Percentiles rank a stretch among this genome's conserved stretches.
These are phyloP conservation scores for Heteractis magnifica DNA, from an alignment of 92 coral and sea anemone species.

Conservation along the genomic window DNA sequence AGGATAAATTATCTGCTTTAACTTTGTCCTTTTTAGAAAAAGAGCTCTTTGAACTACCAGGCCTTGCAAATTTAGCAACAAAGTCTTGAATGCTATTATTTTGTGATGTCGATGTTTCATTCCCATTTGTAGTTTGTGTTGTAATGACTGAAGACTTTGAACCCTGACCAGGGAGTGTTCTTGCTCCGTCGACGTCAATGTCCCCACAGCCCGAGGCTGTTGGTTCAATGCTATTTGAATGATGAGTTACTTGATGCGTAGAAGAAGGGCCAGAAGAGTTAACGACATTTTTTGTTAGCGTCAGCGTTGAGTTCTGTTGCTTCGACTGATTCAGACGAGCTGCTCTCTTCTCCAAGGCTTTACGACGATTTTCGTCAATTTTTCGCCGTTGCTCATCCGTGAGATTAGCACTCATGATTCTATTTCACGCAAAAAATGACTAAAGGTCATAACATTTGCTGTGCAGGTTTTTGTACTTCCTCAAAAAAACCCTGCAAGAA, in stretches of 20 bases:
- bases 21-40: neutral
- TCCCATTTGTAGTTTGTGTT: neutral
- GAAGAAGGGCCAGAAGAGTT: neutral
- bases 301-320: constrained; percentile 23
- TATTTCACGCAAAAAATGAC: neutral
- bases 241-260: neutral
- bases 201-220: neutral
- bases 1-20: neutral
- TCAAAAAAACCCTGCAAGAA: neutral
- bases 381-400: constrained; percentile 84
- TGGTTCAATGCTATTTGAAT: neutral
- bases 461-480: neutral
- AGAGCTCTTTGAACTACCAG: constrained; percentile 5
- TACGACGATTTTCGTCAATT: constrained; percentile 93
- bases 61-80: constrained; percentile 28
- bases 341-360: constrained; percentile 90
- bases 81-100: constrained; percentile 17
- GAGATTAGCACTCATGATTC: constrained; percentile 44
- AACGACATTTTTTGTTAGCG: constrained; percentile 4
- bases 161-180: neutral
- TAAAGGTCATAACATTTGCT: neutral
- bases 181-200: neutral
- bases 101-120: neutral
- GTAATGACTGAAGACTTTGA: neutral
- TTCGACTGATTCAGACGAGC: constrained; percentile 37